Percentiles rank a stretch among this genome's conserved stretches.
These are phyloP conservation scores for Drosophila robusta DNA, from an alignment of 2,888 invertebrate species.

Conservation along the genomic window DNA sequence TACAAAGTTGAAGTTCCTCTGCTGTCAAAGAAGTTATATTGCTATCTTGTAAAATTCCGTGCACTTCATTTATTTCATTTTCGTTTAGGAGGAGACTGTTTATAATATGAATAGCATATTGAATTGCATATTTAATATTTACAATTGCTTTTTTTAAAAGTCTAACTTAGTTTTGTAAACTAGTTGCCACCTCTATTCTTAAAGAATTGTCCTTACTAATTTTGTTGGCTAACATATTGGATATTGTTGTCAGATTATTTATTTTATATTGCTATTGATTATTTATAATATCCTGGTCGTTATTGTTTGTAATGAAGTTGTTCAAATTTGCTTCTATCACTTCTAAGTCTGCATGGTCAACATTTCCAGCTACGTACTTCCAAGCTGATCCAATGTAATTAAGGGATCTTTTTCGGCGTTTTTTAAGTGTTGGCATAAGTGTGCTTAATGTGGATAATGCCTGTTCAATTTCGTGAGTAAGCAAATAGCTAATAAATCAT, in stretches of 20 bases:
- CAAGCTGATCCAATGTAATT: background rate
- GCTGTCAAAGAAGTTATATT: too few species aligned
- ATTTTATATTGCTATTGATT: too few species aligned
- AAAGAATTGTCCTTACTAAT: background rate
- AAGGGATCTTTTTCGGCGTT: background rate
- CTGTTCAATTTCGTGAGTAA: too few species aligned
- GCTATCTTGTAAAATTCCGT: too few species aligned
- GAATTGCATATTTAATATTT: conserved; percentile 7
- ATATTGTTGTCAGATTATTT: too few species aligned
- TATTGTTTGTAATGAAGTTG: too few species aligned
- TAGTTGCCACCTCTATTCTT: background rate
- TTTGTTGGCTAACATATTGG: background rate
- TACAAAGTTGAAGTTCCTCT: background rate
- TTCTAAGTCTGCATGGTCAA: background rate
- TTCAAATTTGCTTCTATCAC: too few species aligned
- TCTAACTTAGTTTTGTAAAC: background rate
- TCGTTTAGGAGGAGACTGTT: background rate
- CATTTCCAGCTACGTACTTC: background rate
- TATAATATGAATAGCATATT: background rate
- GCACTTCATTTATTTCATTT: background rate
- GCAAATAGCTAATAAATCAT: too few species aligned
- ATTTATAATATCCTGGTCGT: too few species aligned
- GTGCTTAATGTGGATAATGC: background rate
- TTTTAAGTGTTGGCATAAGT: background rate
- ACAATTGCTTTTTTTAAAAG: conserved; percentile 9